phyloP scores from a whole-genome alignment of 2,113 vertebrate species.

The Hiodon alosoides region DNA sequence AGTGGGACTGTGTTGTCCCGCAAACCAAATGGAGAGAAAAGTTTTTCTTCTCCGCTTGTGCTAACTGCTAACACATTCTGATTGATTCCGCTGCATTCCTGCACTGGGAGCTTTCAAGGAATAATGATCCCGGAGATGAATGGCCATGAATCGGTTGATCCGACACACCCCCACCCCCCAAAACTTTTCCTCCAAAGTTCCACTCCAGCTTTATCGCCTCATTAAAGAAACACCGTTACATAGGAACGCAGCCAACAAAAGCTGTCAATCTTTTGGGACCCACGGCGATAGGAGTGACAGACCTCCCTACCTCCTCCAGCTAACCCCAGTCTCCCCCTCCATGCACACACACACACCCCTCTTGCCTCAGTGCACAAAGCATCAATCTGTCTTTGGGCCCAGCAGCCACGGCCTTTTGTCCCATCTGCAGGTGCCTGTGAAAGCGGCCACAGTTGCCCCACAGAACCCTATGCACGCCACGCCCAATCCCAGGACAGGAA shows the following conservation, averaged over 20 bases:
- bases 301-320: constrained; percentile 39
- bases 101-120: constrained; percentile 91
- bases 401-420: constrained; percentile 92
- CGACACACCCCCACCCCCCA: constrained; percentile 40
- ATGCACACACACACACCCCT: constrained; percentile 51
- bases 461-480: constrained; percentile 67
- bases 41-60: constrained; percentile 76
- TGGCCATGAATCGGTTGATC: constrained; percentile 72
- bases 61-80: constrained; percentile 98
- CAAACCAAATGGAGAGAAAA: constrained; percentile 80
- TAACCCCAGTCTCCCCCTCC: constrained; percentile 37
- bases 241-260: constrained; percentile 88
- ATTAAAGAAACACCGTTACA: constrained; percentile 95
- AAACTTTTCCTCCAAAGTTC: constrained; percentile 54
- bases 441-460: constrained; percentile 82
- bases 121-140: constrained; percentile 83
- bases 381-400: constrained; percentile 96
- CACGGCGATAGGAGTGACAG: constrained; percentile 97
- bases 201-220: constrained; percentile 86
- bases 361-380: constrained; percentile 83
- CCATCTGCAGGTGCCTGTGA: constrained; percentile 91
- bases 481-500: constrained; percentile 81
- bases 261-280: constrained; percentile 98
- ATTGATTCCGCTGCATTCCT: constrained; percentile 98
- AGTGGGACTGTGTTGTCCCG: constrained; percentile 79